Conservation (phyloP, 2,888 invertebrate species). For the Thymelicus lineola region DNA sequence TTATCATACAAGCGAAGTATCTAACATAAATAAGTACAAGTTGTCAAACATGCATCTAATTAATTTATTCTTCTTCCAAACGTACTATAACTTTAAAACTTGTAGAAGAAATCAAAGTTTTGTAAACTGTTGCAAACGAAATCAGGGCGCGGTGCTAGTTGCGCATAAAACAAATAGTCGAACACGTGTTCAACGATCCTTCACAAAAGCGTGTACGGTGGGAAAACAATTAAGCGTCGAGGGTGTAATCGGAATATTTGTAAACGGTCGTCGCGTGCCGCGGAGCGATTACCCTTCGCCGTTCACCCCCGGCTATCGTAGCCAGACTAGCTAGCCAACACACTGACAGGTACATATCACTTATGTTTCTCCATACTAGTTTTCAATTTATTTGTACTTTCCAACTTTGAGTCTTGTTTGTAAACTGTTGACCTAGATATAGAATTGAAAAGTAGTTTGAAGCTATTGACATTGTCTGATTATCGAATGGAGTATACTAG, state of each 20-base stretch:
- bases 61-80: no score
- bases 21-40: no score
- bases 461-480: neutral
- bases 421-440: conserved; percentile 6
- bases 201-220: conserved; percentile 45
- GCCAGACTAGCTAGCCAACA: conserved; percentile 9
- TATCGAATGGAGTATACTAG: neutral
- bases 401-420: conserved; percentile 1
- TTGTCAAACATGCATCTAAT: no score
- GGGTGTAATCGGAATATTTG: conserved; percentile 80
- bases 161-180: conserved; percentile 27
- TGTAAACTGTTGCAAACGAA: neutral
- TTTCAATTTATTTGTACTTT: conserved; percentile 16
- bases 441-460: conserved; percentile 1
- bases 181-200: conserved; percentile 36
- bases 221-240: conserved; percentile 76
- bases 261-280: conserved; percentile 74
- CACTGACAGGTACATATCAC: conserved; percentile 19
- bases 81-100: no score
- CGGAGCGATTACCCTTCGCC: conserved; percentile 65
- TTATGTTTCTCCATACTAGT: conserved; percentile 6
- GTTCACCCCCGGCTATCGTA: conserved; percentile 42
- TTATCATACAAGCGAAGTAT: no score
- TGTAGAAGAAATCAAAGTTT: no score
- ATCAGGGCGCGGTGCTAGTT: conserved; percentile 17